These are phyloP conservation scores for Threskiornis aethiopicus DNA, from an alignment of 2,797 vertebrate species.

Conservation along the genomic window DNA sequence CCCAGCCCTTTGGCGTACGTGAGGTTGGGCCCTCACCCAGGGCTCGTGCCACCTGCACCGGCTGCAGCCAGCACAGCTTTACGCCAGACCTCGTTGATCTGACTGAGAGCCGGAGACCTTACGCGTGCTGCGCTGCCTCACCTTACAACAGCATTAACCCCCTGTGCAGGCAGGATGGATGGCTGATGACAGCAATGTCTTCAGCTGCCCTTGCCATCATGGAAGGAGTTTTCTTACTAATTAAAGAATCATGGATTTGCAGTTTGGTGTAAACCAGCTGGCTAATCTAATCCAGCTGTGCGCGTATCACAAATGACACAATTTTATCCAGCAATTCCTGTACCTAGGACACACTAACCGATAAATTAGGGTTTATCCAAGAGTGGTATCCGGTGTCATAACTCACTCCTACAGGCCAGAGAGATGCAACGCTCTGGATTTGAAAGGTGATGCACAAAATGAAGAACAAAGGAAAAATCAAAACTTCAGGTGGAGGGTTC, in stretches of 20 bases:
- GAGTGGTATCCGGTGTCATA: not conserved
- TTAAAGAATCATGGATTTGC: not conserved
- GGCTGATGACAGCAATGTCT: not conserved
- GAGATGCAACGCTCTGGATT: not conserved
- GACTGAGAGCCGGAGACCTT: not conserved
- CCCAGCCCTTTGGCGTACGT: not conserved
- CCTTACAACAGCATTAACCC: not conserved
- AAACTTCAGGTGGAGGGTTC: not conserved
- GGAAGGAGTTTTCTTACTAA: not conserved
- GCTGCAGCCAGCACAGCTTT: not conserved
- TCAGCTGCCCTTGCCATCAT: not conserved
- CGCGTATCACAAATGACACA: not conserved
- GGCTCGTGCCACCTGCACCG: accelerated
- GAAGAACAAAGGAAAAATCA: not conserved
- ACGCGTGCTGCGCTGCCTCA: accelerated
- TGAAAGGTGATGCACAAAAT: not conserved
- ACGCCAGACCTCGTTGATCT: not conserved
- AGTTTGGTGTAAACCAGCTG: not conserved
- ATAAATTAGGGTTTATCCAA: not conserved
- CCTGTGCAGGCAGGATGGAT: not conserved
- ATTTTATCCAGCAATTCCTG: not conserved
- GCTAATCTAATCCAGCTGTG: not conserved
- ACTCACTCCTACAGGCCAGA: not conserved
- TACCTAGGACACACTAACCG: not conserved
- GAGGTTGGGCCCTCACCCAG: not conserved